phyloP scores from a whole-genome alignment of 2,888 invertebrate species.

The Sycophila texana region DNA sequence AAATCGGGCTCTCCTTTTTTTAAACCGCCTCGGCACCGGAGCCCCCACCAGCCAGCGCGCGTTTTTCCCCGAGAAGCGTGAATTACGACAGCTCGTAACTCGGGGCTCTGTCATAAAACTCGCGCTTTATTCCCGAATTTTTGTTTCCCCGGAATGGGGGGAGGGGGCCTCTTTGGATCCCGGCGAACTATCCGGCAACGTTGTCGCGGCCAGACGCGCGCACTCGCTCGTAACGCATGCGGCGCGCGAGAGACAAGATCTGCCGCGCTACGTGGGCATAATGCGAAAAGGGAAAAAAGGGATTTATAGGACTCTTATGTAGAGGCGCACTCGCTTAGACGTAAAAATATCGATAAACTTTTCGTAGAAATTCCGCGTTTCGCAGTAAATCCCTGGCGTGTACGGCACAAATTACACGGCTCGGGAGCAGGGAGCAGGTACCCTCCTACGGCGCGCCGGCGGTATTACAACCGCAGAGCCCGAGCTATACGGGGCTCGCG shows the following conservation, averaged over 20 bases:
- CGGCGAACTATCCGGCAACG: not conserved
- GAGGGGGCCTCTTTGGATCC: not conserved
- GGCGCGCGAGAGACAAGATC: not conserved
- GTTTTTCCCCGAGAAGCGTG: slow-evolving; percentile 40
- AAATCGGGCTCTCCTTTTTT: slow-evolving; percentile 25
- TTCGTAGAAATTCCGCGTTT: slow-evolving; percentile 20
- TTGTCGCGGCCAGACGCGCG: not conserved
- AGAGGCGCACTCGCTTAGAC: not conserved
- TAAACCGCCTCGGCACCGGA: slow-evolving; percentile 10
- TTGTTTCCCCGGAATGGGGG: slow-evolving; percentile 8
- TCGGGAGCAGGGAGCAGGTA: not conserved
- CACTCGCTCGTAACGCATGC: no score
- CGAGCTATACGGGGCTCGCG: not conserved
- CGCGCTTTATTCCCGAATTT: slow-evolving; percentile 43
- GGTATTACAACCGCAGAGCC: slow-evolving; percentile 3
- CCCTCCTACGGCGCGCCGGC: slow-evolving; percentile 20
- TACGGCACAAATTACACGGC: slow-evolving; percentile 24
- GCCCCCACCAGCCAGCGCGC: slow-evolving; percentile 13
- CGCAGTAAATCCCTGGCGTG: slow-evolving; percentile 1
- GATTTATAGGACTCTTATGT: no score
- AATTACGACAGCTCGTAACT: slow-evolving; percentile 49
- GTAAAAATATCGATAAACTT: slow-evolving; percentile 28
- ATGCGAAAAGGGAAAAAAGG: no score
- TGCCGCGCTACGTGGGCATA: slow-evolving; percentile 1
- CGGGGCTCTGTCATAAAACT: slow-evolving; percentile 46